Evolutionary conservation across 2,888 invertebrate genomes (phyloP), one percentile per base, ranked within the genome.

Genomic region (Polydrusus pterygomalis): DNA sequence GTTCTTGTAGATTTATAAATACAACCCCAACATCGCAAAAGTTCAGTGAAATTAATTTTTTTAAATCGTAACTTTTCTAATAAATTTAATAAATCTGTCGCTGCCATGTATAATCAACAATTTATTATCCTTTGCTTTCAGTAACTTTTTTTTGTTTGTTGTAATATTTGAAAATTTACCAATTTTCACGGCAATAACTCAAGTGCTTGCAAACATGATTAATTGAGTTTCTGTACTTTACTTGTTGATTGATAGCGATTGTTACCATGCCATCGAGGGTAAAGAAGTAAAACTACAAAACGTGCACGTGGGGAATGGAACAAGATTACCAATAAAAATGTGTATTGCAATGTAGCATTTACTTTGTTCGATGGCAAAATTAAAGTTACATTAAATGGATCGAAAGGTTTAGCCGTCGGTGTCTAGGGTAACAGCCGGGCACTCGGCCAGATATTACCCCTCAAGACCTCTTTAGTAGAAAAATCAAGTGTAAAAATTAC

Each of bases 201-300:
- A 67, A 60, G 18, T 56, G 64, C 11, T 54, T 63, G 15, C 15
- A 62, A 60, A 60, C 38, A 30, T 71, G 73, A 73, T 73, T 73
- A 73, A 73, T 73, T 30, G 17, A 45, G 25, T 51, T 65, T 58
- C 25, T 34, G 13, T 34, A 45, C 25, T 54, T 60, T 60, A 43
- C 40, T 25, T 67, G 71, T 40, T 71, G 71, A 70, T 71, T 71
- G 71, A 63, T 71, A 45, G 51, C 51, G 17, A 49, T 40, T 34
- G 47, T 47, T 62, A n/a, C 17, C 13, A 40, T 47, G 15, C 43
- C 6, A 13, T 43, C 13, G 43, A 13, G 6, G n/a, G 11, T 43
- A 43, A 43, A 43, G 10, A 6, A n/a, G 10, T 17, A 15, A 49
- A 47, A 17, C 51, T 51, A 51, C 18, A 13, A 34, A 67, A 34